phyloP scores from a whole-genome alignment of 2,113 vertebrate species.

The Heteronetta atricapilla region DNA sequence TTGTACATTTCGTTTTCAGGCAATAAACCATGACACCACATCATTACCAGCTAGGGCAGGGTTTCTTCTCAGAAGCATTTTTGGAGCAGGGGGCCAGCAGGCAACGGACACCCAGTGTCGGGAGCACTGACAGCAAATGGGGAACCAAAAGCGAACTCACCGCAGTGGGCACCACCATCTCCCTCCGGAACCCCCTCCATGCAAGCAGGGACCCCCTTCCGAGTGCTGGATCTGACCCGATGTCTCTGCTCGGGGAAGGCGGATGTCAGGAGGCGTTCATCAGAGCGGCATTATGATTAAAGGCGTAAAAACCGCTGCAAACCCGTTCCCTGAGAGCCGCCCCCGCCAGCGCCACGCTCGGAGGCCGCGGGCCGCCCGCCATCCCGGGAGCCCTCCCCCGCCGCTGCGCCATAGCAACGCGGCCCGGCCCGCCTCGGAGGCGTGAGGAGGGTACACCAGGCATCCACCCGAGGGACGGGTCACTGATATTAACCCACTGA shows the following conservation, averaged over 20 bases:
- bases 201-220: neutral
- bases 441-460: constrained; percentile 69
- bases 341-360: neutral
- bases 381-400: constrained; percentile 78
- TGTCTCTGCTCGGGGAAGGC: no score
- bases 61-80: neutral
- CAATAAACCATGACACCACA: neutral
- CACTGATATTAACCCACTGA: no score
- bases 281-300: no score
- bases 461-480: no score
- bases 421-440: constrained; percentile 81
- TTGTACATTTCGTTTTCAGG: neutral
- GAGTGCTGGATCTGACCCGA: no score
- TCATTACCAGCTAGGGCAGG: neutral
- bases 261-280: no score
- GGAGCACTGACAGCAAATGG: no score
- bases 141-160: constrained; percentile 25
- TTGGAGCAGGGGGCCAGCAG: neutral
- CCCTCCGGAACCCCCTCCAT: constrained; percentile 31
- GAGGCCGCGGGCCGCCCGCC: neutral
- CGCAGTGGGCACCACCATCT: neutral
- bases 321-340: no score
- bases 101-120: no score
- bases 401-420: constrained; percentile 89
- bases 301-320: no score